A percentile compares a stretch with the other conserved stretches of the same genome.
phyloP scores from a whole-genome alignment of 1,140 invertebrate genomes.

The Penaeus chinensis region DNA sequence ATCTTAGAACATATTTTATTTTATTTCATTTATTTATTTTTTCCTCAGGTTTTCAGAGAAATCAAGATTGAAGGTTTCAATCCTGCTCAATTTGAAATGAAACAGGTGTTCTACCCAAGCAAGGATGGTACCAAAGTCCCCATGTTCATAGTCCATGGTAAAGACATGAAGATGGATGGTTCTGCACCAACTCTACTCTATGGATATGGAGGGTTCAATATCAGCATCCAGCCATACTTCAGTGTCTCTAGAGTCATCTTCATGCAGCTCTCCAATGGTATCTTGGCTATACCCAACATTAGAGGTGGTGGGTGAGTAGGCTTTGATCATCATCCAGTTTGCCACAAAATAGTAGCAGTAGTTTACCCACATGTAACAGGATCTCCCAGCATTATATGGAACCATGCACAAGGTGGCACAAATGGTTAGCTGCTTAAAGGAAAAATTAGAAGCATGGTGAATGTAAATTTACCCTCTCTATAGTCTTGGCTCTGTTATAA shows the following conservation, averaged over 20 bases:
- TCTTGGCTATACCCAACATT: constrained; percentile 93
- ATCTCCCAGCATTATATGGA: no score
- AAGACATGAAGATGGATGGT: constrained; percentile 75
- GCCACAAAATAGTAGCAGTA: not conserved
- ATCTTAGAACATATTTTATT: no score
- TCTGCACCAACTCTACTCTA: constrained; percentile 86
- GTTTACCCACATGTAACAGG: no score
- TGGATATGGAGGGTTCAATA: constrained; percentile 98
- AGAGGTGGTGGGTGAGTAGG: constrained; percentile 88
- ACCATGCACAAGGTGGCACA: no score
- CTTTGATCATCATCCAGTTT: no score
- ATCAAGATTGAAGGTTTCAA: constrained; percentile 89
- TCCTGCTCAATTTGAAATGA: constrained; percentile 81
- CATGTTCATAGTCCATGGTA: constrained; percentile 94
- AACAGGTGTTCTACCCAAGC: constrained; percentile 93
- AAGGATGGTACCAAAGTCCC: constrained; percentile 96
- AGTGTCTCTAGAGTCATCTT: constrained; percentile 85
- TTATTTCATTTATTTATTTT: not conserved
- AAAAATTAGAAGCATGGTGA: no score
- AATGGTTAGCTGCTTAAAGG: no score
- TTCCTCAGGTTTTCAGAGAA: constrained; percentile 81
- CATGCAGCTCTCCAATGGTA: constrained; percentile 88
- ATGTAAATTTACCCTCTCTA: no score
- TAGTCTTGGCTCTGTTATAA: no score
- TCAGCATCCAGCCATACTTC: constrained; percentile 83